Percentiles rank a stretch among this genome's conserved stretches.
phyloP scores from a whole-genome alignment of 2,888 invertebrate genomes.

The Acleris laterana region DNA sequence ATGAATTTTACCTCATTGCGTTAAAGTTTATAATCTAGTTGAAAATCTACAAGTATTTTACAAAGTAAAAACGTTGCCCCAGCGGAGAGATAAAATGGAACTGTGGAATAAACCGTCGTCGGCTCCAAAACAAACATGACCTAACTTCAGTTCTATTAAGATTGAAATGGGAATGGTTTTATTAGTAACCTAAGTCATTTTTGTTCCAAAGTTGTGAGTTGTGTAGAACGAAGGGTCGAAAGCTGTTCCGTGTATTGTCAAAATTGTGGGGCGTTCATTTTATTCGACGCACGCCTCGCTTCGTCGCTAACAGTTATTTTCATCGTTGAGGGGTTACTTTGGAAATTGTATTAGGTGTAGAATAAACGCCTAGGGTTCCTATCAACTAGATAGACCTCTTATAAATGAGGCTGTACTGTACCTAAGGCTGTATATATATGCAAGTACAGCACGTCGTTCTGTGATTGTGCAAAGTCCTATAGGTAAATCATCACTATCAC shows the following conservation, averaged over 20 bases:
- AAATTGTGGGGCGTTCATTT: constrained; percentile 68
- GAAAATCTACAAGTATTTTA: neutral
- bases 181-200: too few species aligned
- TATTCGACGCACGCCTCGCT: constrained; percentile 68
- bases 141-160: too few species aligned
- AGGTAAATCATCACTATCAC: too few species aligned
- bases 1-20: neutral
- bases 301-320: constrained; percentile 61
- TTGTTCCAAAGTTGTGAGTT: too few species aligned
- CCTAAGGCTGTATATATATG: too few species aligned
- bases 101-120: neutral
- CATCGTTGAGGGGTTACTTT: constrained; percentile 41
- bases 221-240: constrained; percentile 15
- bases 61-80: constrained; percentile 12
- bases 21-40: constrained; percentile 8
- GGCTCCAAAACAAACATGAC: neutral
- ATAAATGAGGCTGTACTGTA: too few species aligned
- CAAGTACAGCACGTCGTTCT: too few species aligned
- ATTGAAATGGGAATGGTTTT: too few species aligned
- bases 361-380: too few species aligned
- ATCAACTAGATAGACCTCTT: too few species aligned
- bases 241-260: constrained; percentile 56
- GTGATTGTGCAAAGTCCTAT: too few species aligned
- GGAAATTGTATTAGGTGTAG: neutral
- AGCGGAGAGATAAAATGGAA: neutral